Conservation (phyloP, 2,888 invertebrate genomes). For the Trichogramma dendrolimi region DNA sequence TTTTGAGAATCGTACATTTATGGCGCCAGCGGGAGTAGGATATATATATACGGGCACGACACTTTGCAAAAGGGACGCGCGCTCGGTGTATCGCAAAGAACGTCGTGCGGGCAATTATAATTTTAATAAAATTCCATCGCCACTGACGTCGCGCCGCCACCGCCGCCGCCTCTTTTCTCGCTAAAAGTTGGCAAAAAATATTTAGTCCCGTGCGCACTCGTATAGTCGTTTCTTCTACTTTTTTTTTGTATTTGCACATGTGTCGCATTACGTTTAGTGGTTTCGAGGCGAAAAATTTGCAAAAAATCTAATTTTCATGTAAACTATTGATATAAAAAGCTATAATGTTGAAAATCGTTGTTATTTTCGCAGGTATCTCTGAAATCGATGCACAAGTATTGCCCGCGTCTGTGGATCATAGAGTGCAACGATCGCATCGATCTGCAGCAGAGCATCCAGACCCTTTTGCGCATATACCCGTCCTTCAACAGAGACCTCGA, state of each 20-base stretch:
- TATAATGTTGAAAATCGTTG: slow-evolving; percentile 3
- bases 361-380: slow-evolving; percentile 67
- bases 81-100: too few species aligned
- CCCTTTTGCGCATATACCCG: slow-evolving; percentile 57
- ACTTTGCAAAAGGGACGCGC: too few species aligned
- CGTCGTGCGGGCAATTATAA: slow-evolving; percentile 35
- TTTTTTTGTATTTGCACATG: background rate
- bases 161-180: background rate
- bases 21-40: too few species aligned
- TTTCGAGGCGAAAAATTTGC: too few species aligned
- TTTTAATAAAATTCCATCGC: slow-evolving; percentile 40
- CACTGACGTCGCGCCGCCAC: slow-evolving; percentile 2
- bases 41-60: too few species aligned
- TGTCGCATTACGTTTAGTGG: too few species aligned
- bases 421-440: slow-evolving; percentile 62
- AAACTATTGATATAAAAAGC: too few species aligned
- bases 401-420: slow-evolving; percentile 82
- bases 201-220: too few species aligned
- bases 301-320: too few species aligned
- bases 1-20: too few species aligned
- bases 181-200: too few species aligned
- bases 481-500: slow-evolving; percentile 67
- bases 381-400: slow-evolving; percentile 97
- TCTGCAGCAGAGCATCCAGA: background rate
- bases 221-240: too few species aligned